Conservation (phyloP, 1,140 invertebrate genomes). For the Stenopsyche tienmushanensis region DNA sequence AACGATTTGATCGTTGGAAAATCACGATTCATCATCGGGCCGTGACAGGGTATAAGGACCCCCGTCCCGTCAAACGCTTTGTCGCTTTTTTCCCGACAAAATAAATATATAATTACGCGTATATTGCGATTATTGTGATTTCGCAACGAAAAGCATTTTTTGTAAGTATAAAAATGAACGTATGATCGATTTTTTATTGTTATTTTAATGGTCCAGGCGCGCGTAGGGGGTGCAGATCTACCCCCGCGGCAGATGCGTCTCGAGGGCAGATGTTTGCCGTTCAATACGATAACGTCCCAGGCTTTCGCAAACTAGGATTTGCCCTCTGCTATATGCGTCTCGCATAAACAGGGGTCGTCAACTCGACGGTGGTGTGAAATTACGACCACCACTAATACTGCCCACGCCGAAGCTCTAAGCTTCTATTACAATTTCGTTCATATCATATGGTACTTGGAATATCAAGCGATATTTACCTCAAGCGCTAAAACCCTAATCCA, state of each 20-base stretch:
- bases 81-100: background rate
- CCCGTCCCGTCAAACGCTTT: no score
- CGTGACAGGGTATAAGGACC: no score
- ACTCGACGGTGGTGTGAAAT: background rate
- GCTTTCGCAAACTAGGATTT: background rate
- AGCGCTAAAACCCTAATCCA: no score
- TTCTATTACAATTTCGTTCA: no score
- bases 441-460: no score
- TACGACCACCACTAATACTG: no score
- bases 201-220: background rate
- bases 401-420: no score
- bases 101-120: slow-evolving; percentile 7
- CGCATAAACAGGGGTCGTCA: background rate
- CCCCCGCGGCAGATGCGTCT: slow-evolving; percentile 1
- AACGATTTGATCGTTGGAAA: background rate
- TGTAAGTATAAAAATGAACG: background rate
- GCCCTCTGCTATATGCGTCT: background rate
- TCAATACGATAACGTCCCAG: background rate
- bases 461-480: no score
- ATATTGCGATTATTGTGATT: background rate
- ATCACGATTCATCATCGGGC: slow-evolving; percentile 15
- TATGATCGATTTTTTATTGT: background rate
- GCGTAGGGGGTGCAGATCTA: slow-evolving; percentile 12
- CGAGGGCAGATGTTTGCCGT: slow-evolving; percentile 11
- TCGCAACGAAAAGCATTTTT: background rate